Base-by-base conservation (phyloP, 2,113 vertebrate genomes). In the Crocuta crocuta region DNA sequence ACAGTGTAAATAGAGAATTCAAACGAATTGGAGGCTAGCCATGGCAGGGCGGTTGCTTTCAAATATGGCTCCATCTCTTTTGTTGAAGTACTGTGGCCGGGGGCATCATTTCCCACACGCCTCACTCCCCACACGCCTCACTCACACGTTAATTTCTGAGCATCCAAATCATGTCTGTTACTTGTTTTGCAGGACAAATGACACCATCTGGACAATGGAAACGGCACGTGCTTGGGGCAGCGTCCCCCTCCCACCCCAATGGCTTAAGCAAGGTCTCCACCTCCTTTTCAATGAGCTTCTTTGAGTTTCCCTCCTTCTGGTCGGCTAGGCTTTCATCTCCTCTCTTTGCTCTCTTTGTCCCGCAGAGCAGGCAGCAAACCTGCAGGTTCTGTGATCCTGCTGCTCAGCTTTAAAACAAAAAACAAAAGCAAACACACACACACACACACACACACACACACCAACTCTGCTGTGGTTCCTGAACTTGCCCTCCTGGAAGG, bases 1-100 rank as follows among this genome's bases (percentile, higher is more conserved):
- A 91, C 88, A 97, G 84, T 97, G 97, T 97, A 96, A 97, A 98
- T 6, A 98, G 58, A 92, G 65, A 66, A 96, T 95, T 97, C 84
- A 97, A 97, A 97, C 88, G 70, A 70, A 63, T 31, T 45, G 15
- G 43, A 96, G 90, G 84, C 79, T 85, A 85, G 88, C 5, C 26
- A n/a, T 33, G 28, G 50, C 91, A 39, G 10, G 61, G 48, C 48
- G 78, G 76, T 95, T 84, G 78, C 81, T 98, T 97, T 92, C 95
- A 87, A 96, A 87, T 53, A 88, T 2, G 8, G 86, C 87, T 88
- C 84, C 80, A 68, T 97, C 66, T 79, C 28, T 84, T 82, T 89
- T 61, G 80, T 43, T 74, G 35, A 45, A 93, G 86, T 50, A 86
- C 55, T 70, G 50, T 91, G 89, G 74, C 35, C 7, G 2, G n/a